Conservation (phyloP, 1,140 invertebrate species). For the Drosophila repletoides region DNA sequence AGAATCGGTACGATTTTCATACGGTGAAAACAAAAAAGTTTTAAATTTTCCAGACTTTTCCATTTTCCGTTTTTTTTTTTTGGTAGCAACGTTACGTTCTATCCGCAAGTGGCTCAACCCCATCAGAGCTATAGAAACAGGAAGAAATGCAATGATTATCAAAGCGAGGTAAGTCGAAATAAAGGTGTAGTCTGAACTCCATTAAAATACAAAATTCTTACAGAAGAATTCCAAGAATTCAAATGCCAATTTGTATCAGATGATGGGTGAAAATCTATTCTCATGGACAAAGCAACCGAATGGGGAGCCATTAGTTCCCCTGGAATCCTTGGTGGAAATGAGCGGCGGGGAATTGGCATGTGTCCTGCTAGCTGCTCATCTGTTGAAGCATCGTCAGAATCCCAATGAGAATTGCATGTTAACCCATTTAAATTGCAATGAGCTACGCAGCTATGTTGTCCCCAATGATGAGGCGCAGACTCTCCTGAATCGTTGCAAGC, state of each 20-base stretch:
- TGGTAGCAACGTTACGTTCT: conserved; percentile 46
- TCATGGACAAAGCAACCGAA: neutral
- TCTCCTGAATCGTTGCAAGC: neutral
- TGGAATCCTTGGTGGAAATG: neutral
- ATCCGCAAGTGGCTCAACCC: conserved; percentile 40
- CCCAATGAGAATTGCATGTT: neutral
- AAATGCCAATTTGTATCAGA: neutral
- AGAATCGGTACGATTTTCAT: no score
- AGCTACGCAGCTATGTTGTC: neutral
- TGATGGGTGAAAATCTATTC: neutral
- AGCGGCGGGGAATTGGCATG: neutral
- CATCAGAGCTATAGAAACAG: conserved; percentile 27
- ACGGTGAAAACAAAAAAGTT: no score
- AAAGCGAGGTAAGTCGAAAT: no score
- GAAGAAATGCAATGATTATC: neutral
- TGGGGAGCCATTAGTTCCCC: neutral
- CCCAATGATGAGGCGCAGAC: neutral
- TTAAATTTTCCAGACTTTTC: no score
- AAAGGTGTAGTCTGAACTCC: neutral
- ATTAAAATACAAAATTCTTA: no score
- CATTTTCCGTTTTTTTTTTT: no score
- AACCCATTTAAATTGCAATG: neutral
- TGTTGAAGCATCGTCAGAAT: neutral
- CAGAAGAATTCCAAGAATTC: neutral
- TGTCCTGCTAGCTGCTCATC: conserved; percentile 1